Percentiles rank a stretch among this genome's conserved stretches.
Evolutionary conservation across 2,888 invertebrate species (phyloP).

Genomic region (Polia nebulosa): DNA sequence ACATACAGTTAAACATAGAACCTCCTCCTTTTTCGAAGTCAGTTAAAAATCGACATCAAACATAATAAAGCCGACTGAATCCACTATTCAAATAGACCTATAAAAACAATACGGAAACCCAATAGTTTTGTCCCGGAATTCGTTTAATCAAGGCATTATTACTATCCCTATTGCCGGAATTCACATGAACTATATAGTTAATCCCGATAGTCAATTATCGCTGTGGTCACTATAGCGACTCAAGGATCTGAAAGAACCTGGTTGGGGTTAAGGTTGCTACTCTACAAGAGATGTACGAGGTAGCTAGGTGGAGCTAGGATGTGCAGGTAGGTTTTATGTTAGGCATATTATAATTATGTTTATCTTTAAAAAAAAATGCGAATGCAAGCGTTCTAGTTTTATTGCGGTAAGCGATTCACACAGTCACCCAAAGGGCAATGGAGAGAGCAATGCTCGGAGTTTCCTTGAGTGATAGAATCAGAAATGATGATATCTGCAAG

Average conservation of each 20-base stretch:
- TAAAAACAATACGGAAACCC: conserved; percentile 24
- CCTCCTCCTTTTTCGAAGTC: too few species aligned
- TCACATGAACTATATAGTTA: conserved; percentile 50
- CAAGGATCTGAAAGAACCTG: conserved; percentile 42
- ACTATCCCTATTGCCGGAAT: conserved; percentile 61
- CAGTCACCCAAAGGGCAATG: too few species aligned
- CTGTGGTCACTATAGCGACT: conserved; percentile 54
- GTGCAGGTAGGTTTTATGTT: conserved; percentile 1
- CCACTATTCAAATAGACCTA: background rate
- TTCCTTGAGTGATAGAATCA: too few species aligned
- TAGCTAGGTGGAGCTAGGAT: background rate
- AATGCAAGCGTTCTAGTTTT: conserved; percentile 3
- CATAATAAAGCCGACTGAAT: conserved; percentile 4
- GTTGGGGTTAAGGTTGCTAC: background rate
- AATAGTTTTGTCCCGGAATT: conserved; percentile 44
- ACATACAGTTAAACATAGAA: too few species aligned
- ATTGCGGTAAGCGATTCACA: conserved; percentile 11
- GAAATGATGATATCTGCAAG: too few species aligned
- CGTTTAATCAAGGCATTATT: conserved; percentile 65
- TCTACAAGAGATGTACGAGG: background rate
- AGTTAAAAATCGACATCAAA: conserved; percentile 6
- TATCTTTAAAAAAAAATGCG: too few species aligned
- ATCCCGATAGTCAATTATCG: conserved; percentile 73
- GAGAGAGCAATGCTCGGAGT: too few species aligned
- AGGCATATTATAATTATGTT: background rate